Conservation (phyloP, 2,888 invertebrate genomes). For the Lissonota sp. region DNA sequence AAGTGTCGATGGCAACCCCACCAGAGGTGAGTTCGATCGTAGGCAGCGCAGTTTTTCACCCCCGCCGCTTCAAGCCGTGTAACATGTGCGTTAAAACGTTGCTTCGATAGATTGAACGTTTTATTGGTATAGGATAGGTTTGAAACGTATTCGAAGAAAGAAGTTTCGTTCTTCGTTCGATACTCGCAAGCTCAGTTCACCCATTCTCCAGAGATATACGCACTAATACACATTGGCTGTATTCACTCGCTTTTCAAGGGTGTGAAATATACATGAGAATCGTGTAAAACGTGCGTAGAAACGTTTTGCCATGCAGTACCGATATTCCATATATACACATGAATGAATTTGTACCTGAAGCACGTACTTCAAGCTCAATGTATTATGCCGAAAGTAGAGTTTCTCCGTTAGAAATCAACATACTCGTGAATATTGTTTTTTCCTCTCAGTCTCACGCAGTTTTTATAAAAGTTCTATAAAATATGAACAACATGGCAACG, state of each 20-base stretch:
- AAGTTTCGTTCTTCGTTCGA: slow-evolving; percentile 61
- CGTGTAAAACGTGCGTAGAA: slow-evolving; percentile 68
- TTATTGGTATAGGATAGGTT: slow-evolving; percentile 63
- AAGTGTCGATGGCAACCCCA: slow-evolving; percentile 44
- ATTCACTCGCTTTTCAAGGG: slow-evolving; percentile 54
- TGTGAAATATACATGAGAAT: slow-evolving; percentile 64
- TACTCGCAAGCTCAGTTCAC: slow-evolving; percentile 42
- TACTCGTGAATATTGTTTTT: background rate
- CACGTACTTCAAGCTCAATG: slow-evolving; percentile 59
- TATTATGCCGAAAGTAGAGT: slow-evolving; percentile 51
- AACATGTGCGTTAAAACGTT: slow-evolving; percentile 69
- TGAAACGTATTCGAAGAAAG: slow-evolving; percentile 59
- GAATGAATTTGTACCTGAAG: slow-evolving; percentile 60
- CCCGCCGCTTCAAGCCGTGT: slow-evolving; percentile 52
- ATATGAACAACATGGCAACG: too few relatives aligned
- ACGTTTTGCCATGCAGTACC: slow-evolving; percentile 42
- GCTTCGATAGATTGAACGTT: slow-evolving; percentile 68
- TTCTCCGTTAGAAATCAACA: slow-evolving; percentile 46
- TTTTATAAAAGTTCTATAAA: too few relatives aligned
- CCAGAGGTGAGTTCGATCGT: slow-evolving; percentile 20
- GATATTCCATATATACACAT: slow-evolving; percentile 43
- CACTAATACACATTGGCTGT: slow-evolving; percentile 35
- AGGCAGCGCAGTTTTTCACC: slow-evolving; percentile 42
- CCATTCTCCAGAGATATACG: slow-evolving; percentile 29
- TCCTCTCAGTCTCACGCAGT: too few relatives aligned